phyloP scores from a whole-genome alignment of 2,797 vertebrate genomes.

The Malurus leucopterus region DNA sequence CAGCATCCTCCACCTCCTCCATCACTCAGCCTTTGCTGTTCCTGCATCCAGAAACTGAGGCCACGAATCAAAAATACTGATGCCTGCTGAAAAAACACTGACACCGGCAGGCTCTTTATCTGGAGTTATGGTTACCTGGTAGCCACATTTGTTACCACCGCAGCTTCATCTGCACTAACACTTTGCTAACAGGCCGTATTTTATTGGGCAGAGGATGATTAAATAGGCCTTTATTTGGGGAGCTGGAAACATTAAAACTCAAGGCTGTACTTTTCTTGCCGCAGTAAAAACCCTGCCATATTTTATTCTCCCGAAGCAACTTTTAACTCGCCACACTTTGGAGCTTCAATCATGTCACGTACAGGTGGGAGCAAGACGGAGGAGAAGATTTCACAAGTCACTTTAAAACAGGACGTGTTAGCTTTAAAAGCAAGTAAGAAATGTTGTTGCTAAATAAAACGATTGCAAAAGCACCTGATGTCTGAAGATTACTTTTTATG shows the following conservation, averaged over 20 bases:
- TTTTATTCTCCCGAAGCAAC: conserved; percentile 45
- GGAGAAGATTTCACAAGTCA: conserved; percentile 63
- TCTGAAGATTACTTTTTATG: conserved; percentile 61
- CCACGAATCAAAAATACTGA: conserved; percentile 53
- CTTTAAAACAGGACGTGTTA: conserved; percentile 58
- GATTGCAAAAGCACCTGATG: conserved; percentile 59
- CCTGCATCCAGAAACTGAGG: conserved; percentile 9
- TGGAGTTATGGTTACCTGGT: conserved; percentile 43
- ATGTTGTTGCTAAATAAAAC: conserved; percentile 60
- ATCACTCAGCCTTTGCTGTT: neutral
- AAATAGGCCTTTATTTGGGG: conserved; percentile 58
- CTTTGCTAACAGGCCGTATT: conserved; percentile 59
- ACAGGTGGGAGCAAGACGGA: conserved; percentile 61
- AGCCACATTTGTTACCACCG: conserved; percentile 49
- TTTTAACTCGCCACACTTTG: conserved; percentile 44
- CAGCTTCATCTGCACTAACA: conserved; percentile 33
- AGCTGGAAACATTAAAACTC: conserved; percentile 59
- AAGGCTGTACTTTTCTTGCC: conserved; percentile 17
- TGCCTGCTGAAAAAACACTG: conserved; percentile 38
- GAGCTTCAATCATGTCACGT: conserved; percentile 56
- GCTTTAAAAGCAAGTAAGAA: conserved; percentile 64
- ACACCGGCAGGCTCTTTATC: conserved; percentile 29
- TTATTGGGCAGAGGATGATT: conserved; percentile 57
- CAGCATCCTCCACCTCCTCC: neutral
- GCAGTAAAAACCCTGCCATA: conserved; percentile 51